Evolutionary conservation across 2,797 vertebrate genomes (phyloP), one percentile per base, ranked within the genome.

Genomic region (Zalophus californianus): DNA sequence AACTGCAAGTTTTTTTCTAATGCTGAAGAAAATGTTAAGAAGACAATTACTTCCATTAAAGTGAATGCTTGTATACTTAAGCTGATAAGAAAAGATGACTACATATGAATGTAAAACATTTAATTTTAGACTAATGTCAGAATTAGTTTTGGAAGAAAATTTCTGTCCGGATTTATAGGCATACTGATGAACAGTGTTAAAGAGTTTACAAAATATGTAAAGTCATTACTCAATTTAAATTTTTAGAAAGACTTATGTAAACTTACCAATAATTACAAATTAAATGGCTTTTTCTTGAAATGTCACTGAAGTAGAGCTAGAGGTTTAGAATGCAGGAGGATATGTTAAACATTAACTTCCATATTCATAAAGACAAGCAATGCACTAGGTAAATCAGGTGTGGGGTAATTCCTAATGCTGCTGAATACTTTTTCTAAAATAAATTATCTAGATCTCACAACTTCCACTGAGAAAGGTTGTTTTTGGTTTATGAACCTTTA

Each of bases 121-220:
- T 77, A 85, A 79, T 48, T 32, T 93, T 75, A 90, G 41, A 79
- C 35, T 27, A 90, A 95, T 18, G 18, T 78, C 66, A 92, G 94
- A 96, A 94, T 90, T 77, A 41, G 4, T 94, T 95, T 80, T 60
- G 11, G n/a, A 93, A 68, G 60, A 92, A 96, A 72, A 84, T 2
- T 21, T 73, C 50, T 86, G 70, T 56, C 56, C 44, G 82, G 27
- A 94, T 86, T 89, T 78, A 80, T 12, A 73, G 35, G 18, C 8
- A 77, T 75, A 62, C 1, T 80, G 54, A 87, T 10, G 72, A 91
- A 84, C 3, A 91, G 16, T 35, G 2, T 75, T 48, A 52, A 54
- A 72, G 14, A 86, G 41, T 88, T 93, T 60, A 56, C 54, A 73
- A 29, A 73, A 95, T 27, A 7, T 54, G 12, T 77, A 62, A 88